These are phyloP conservation scores for Griposia aprilina DNA, from an alignment of 2,888 invertebrate species.

Conservation along the genomic window DNA sequence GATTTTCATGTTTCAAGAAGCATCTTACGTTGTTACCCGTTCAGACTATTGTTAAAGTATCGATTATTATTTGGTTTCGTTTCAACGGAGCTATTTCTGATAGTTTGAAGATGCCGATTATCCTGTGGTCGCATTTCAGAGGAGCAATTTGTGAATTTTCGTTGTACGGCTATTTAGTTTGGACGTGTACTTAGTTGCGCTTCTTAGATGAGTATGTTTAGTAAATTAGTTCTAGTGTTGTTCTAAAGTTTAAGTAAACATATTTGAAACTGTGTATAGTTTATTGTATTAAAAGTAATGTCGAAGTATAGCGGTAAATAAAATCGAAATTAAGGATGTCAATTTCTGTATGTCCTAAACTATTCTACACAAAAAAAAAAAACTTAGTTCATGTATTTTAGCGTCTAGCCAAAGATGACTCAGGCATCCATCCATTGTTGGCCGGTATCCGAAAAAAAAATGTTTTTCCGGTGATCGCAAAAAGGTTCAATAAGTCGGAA, in stretches of 20 bases:
- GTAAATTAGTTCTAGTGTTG: background rate
- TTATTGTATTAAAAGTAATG: background rate
- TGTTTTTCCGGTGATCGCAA: constrained; percentile 69
- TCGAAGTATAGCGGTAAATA: background rate
- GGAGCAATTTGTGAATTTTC: constrained; percentile 48
- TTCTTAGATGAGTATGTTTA: background rate
- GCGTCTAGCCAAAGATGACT: constrained; percentile 39
- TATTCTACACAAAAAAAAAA: background rate
- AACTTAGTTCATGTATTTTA: constrained; percentile 13
- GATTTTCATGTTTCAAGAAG: constrained; percentile 79
- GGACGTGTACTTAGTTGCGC: background rate
- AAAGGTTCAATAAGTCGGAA: constrained; percentile 85
- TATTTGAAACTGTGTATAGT: background rate
- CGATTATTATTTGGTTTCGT: constrained; percentile 70
- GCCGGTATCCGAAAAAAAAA: constrained; percentile 41
- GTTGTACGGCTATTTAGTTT: constrained; percentile 18
- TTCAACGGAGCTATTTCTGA: constrained; percentile 51
- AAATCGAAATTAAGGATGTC: background rate
- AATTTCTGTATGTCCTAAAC: background rate
- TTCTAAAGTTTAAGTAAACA: no score
- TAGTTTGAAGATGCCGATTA: constrained; percentile 60
- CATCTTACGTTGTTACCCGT: constrained; percentile 72
- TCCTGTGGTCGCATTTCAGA: constrained; percentile 47
- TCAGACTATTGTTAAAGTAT: constrained; percentile 77
- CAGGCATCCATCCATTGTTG: constrained; percentile 24